Percentiles rank a stretch among this genome's conserved stretches.
Evolutionary conservation across 2,113 vertebrate species (phyloP).

Genomic region (Phainopepla nitens): DNA sequence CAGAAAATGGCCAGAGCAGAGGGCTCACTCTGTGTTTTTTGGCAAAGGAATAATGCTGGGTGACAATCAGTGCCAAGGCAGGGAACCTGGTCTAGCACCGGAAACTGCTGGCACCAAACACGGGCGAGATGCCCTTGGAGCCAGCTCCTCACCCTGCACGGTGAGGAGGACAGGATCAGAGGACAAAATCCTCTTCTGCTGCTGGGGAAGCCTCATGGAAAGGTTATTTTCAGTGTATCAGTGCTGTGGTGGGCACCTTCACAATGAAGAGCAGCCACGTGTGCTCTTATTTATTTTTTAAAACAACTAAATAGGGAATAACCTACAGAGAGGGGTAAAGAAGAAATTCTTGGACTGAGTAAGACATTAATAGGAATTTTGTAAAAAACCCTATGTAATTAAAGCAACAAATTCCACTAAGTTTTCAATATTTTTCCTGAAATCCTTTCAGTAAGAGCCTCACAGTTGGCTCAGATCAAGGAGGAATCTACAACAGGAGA

Average conservation of each 20-base stretch:
- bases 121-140: rapidly evolving
- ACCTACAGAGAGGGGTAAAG: background rate
- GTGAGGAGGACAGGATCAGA: background rate
- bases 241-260: background rate
- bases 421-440: background rate
- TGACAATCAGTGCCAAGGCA: background rate
- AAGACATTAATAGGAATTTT: background rate
- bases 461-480: background rate
- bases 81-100: background rate
- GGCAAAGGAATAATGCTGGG: background rate
- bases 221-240: background rate
- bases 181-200: background rate
- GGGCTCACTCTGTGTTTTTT: background rate
- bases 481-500: background rate
- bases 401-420: background rate
- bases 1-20: background rate
- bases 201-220: background rate
- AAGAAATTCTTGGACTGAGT: background rate
- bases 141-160: background rate
- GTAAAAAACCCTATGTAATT: rapidly evolving
- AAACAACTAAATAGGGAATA: background rate
- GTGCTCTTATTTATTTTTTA: background rate
- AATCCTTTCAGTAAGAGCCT: background rate
- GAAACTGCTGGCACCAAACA: background rate
- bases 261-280: rapidly evolving